Conservation (phyloP, 2,797 vertebrate species). For the Erpetoichthys calabaricus region DNA sequence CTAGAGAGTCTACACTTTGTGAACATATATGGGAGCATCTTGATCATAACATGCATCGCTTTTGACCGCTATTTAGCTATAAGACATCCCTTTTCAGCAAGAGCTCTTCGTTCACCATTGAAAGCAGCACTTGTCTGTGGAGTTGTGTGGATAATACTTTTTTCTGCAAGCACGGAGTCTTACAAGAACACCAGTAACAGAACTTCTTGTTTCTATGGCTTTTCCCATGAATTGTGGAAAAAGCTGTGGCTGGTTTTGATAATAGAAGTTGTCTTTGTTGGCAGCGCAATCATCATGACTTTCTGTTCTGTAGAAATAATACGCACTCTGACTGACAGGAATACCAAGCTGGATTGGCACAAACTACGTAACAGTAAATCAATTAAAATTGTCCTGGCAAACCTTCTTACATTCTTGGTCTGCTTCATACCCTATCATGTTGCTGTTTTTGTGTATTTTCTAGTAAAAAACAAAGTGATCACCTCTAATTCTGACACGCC, state of each 20-base stretch:
- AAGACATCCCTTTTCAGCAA: conserved; percentile 28
- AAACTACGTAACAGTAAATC: conserved; percentile 28
- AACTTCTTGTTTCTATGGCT: conserved; percentile 37
- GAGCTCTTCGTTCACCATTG: conserved; percentile 29
- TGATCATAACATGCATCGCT: conserved; percentile 43
- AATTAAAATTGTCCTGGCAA: conserved; percentile 39
- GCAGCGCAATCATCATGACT: conserved; percentile 26
- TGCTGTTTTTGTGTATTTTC: conserved; percentile 31
- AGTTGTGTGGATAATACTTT: conserved; percentile 30
- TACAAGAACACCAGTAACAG: conserved; percentile 11
- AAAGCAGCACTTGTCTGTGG: conserved; percentile 34
- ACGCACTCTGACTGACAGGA: conserved; percentile 21
- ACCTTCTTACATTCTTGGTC: conserved; percentile 32
- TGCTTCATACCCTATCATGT: conserved; percentile 51
- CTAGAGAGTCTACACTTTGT: conserved; percentile 51
- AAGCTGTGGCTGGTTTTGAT: conserved; percentile 21
- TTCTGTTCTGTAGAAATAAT: conserved; percentile 35
- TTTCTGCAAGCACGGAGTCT: conserved; percentile 17
- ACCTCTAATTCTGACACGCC: not conserved
- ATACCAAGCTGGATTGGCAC: conserved; percentile 11
- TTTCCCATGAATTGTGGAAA: conserved; percentile 33
- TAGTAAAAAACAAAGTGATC: conserved; percentile 20
- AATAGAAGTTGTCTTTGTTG: conserved; percentile 28
- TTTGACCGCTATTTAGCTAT: conserved; percentile 40
- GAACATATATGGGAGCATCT: conserved; percentile 54